phyloP scores from a whole-genome alignment of 2,113 vertebrate genomes.

The Myodes glareolus region DNA sequence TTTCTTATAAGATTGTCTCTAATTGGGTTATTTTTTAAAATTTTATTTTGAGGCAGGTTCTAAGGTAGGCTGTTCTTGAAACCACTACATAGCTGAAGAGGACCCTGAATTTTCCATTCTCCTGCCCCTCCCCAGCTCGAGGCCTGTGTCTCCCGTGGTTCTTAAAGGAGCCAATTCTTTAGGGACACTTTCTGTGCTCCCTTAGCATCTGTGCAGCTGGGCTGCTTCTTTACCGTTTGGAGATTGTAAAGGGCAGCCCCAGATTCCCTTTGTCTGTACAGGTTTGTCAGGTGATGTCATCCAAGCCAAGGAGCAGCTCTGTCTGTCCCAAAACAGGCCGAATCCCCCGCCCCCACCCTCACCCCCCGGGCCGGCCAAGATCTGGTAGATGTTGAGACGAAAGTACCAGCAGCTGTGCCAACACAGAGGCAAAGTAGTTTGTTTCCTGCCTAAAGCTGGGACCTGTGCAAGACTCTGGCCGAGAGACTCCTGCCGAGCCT shows the following conservation, averaged over 20 bases:
- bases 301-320: neutral
- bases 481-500: neutral
- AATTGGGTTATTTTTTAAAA: constrained; percentile 45
- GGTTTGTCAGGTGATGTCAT: neutral
- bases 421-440: constrained; percentile 34
- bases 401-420: neutral
- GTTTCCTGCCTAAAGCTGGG: neutral
- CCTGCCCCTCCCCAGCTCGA: neutral
- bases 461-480: neutral
- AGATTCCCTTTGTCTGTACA: neutral
- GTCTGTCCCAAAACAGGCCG: neutral
- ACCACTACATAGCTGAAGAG: neutral
- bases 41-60: neutral
- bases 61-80: neutral
- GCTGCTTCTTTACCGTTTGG: neutral
- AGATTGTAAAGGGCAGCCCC: neutral
- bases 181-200: neutral
- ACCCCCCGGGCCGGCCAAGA: neutral
- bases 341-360: neutral
- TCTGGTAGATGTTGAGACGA: neutral
- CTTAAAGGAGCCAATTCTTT: neutral
- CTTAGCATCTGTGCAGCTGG: neutral
- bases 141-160: neutral
- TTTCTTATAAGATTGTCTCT: constrained; percentile 39
- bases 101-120: neutral